Base-by-base conservation (phyloP, 2,888 invertebrate genomes). In the Amphimallon solstitiale region DNA sequence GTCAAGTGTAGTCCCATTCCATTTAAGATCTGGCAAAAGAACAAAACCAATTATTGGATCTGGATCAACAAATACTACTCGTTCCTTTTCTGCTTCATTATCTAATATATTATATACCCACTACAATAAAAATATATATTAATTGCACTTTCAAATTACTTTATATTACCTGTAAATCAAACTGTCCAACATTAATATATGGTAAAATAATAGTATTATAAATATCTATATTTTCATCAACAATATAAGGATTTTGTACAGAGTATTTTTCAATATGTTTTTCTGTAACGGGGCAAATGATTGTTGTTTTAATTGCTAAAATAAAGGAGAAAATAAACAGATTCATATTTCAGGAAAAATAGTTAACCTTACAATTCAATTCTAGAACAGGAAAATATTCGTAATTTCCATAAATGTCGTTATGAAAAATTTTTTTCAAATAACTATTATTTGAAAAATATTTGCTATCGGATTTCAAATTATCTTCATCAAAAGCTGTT, bases 61-160 rank as follows among this genome's bases (percentile, higher is more conserved):
- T 3, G 86, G 75, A 80, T 95, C 93, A 80, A 94, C 93, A 79
- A 89, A 92, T 4, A 97, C 86, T 51, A 99, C 90, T 70, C 95
- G 88, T 19, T 98, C 97, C 1, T 86, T 84, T 84, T 99, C 99
- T 49, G 91, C 89, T 80, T 93, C 94, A 76, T 95, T 95, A 63
- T 95, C 93, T 60, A 99, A 81, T 69, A 99, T 95, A 81, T 99
- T 99, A 81, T 94, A 93, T 0, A 98, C 93, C 99, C 99, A 99
- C 94, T 97, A 83, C 15, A 89, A 88, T 68, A 63, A 70, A 70
- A 5, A 62, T 12, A 3, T 12, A 23, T 29, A 9, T 21, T 19
- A 15, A 10, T 0, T 19, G 5, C 6, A 7, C 1, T 19, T 21
- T 51, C 15, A 51, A 15, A 23, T 40, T 12, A 19, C n/a, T 46